Evolutionary conservation across 1,140 invertebrate genomes (phyloP).

Genomic region (Drosophila suzukii): DNA sequence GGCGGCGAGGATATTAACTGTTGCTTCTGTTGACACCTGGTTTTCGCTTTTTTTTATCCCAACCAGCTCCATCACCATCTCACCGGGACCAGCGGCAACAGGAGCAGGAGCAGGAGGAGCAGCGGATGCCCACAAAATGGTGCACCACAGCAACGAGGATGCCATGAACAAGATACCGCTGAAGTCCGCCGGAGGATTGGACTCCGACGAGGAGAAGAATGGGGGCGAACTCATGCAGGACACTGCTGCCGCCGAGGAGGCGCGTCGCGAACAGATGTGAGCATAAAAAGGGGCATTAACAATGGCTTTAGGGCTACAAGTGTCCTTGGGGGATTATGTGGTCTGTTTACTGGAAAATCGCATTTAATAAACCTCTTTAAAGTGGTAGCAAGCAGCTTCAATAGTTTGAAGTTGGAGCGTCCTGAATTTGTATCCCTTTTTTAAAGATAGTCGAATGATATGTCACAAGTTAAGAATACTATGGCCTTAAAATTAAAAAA

Average conservation of each 20-base stretch:
- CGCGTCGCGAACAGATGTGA: constrained; percentile 78
- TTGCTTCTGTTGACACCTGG: constrained; percentile 8
- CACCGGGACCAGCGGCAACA: constrained; percentile 22
- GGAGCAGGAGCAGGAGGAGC: constrained; percentile 36
- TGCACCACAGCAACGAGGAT: constrained; percentile 80
- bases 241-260: constrained; percentile 76
- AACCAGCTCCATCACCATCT: constrained; percentile 13
- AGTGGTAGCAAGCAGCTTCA: too few species aligned
- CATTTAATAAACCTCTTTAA: background rate
- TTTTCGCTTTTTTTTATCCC: background rate
- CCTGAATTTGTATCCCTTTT: too few species aligned
- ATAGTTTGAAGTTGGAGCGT: too few species aligned
- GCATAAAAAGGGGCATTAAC: constrained; percentile 21
- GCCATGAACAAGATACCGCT: constrained; percentile 83
- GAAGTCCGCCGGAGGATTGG: constrained; percentile 72
- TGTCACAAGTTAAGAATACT: too few species aligned
- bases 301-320: background rate
- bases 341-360: constrained; percentile 6
- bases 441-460: too few species aligned
- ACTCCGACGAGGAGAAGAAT: constrained; percentile 78
- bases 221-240: constrained; percentile 80
- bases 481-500: background rate
- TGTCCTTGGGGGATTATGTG: background rate
- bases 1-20: background rate
- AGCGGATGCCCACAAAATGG: constrained; percentile 81